A percentile compares a stretch with the other conserved stretches of the same genome.
Conservation (phyloP, 2,113 vertebrate species). For the Emydura subglobosa region DNA sequence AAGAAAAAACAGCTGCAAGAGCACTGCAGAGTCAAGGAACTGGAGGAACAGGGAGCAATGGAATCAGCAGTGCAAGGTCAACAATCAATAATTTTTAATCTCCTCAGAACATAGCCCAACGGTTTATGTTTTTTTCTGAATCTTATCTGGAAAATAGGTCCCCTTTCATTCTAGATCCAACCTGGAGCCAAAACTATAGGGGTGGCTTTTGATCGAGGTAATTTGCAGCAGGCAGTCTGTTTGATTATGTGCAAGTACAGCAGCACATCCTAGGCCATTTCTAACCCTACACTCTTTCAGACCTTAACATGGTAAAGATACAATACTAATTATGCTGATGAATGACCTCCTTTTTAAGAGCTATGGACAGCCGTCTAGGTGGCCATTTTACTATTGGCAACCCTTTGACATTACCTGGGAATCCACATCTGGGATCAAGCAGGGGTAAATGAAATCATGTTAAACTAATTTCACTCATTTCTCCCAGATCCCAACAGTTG, state of each 20-base stretch:
- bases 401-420: not conserved
- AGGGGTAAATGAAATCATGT: not conserved
- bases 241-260: not conserved
- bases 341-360: not conserved
- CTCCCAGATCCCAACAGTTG: not conserved
- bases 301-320: not conserved
- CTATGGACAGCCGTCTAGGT: not conserved
- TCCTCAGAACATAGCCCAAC: not conserved
- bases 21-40: not conserved
- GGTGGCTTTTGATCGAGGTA: not conserved
- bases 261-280: not conserved
- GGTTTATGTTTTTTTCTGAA: not conserved
- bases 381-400: not conserved
- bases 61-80: not conserved
- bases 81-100: not conserved
- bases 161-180: not conserved
- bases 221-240: not conserved
- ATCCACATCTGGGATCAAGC: not conserved
- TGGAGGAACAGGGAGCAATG: not conserved
- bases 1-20: not conserved
- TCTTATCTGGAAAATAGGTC: too few relatives aligned
- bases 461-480: slow-evolving; percentile 20
- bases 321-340: not conserved
- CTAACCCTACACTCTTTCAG: not conserved
- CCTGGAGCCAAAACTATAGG: not conserved